A percentile compares a stretch with the other conserved stretches of the same genome.
Evolutionary conservation across 2,888 invertebrate species (phyloP).

Genomic region (Amphipoea lucens): DNA sequence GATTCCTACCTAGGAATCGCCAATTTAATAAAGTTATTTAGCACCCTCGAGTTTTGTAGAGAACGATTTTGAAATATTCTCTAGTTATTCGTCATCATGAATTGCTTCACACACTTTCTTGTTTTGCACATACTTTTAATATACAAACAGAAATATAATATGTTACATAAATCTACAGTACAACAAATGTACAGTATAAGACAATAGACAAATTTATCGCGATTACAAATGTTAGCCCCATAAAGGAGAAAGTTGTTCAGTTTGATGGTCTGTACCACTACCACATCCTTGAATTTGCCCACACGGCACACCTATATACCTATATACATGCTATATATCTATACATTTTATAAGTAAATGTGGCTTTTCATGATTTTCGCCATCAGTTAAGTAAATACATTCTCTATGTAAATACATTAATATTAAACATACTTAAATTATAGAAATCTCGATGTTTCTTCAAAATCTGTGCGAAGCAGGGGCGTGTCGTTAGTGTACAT

Average conservation of each 20-base stretch:
- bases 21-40: slow-evolving; percentile 76
- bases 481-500: not conserved
- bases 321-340: no score
- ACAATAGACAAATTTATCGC: no score
- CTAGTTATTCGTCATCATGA: not conserved
- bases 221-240: no score
- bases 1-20: slow-evolving; percentile 69
- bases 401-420: not conserved
- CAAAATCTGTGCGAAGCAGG: not conserved
- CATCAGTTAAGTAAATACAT: not conserved
- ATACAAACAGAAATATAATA: not conserved
- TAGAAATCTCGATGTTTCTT: not conserved
- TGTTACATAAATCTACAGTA: no score
- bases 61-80: slow-evolving; percentile 59
- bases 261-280: no score
- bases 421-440: not conserved
- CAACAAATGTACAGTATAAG: no score
- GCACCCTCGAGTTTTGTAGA: slow-evolving; percentile 65
- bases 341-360: no score
- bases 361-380: not conserved
- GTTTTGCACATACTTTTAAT: not conserved
- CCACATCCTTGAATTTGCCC: no score
- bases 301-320: no score
- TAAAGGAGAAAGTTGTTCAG: no score
- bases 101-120: no score